These are phyloP conservation scores for Sinonovacula constricta DNA, from an alignment of 1,140 invertebrate species.

Conservation along the genomic window DNA sequence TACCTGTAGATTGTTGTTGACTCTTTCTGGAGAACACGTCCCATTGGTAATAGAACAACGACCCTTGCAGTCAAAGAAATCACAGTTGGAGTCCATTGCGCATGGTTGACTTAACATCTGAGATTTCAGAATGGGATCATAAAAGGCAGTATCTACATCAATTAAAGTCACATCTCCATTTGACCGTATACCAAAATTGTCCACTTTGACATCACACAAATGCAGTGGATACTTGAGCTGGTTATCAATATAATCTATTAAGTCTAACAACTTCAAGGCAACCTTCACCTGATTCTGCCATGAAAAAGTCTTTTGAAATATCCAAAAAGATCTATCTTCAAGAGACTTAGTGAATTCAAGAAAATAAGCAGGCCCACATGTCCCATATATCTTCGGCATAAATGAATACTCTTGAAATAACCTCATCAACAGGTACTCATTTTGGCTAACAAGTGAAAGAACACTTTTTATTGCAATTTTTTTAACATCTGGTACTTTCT, in stretches of 20 bases:
- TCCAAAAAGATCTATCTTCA: no score
- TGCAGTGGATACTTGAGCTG: conserved; percentile 82
- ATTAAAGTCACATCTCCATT: conserved; percentile 80
- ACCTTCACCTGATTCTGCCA: conserved; percentile 78
- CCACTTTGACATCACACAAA: conserved; percentile 84
- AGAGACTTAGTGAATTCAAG: conserved; percentile 84
- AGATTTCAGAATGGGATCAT: conserved; percentile 51
- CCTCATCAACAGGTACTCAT: conserved; percentile 84
- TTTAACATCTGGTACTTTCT: conserved; percentile 19
- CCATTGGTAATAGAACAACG: conserved; percentile 79
- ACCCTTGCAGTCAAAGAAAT: conserved; percentile 84
- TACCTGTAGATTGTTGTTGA: conserved; percentile 84
- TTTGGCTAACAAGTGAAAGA: conserved; percentile 83
- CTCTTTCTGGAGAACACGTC: conserved; percentile 80
- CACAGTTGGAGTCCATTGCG: conserved; percentile 82
- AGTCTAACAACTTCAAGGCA: conserved; percentile 82
- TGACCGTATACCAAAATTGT: conserved; percentile 83
- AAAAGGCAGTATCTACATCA: conserved; percentile 80
- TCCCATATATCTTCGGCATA: conserved; percentile 84
- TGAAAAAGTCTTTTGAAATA: no score
- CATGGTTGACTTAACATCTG: conserved; percentile 75
- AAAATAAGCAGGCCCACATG: conserved; percentile 83
- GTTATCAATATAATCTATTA: conserved; percentile 82
- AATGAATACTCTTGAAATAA: conserved; percentile 82
- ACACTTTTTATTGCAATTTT: conserved; percentile 81